These are phyloP conservation scores for Canis aureus DNA, from an alignment of 2,113 vertebrate genomes.

Conservation along the genomic window DNA sequence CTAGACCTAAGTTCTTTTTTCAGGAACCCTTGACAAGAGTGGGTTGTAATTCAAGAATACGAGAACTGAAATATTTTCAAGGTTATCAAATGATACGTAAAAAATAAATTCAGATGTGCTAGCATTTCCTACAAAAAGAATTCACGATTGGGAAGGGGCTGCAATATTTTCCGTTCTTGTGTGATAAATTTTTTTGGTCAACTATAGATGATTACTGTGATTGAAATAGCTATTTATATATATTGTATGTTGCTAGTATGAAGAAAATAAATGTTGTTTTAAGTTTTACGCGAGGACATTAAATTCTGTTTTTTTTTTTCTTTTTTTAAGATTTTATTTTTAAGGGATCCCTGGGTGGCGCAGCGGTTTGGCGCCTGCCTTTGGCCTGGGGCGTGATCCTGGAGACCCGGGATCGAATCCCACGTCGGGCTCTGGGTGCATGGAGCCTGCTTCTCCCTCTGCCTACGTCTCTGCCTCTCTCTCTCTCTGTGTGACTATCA, in stretches of 20 bases:
- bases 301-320: background rate
- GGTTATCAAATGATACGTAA: constrained; percentile 19
- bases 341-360: no score
- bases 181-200: background rate
- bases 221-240: background rate
- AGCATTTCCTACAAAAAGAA: constrained; percentile 16
- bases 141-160: background rate
- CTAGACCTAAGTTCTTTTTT: background rate
- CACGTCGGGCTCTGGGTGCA: no score
- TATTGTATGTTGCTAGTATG: background rate
- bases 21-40: constrained; percentile 40
- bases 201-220: background rate
- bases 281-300: constrained; percentile 31
- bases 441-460: no score
- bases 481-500: no score
- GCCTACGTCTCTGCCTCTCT: no score
- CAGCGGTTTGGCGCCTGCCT: no score
- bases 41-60: constrained; percentile 13
- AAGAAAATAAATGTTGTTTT: background rate
- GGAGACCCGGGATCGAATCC: no score
- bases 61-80: constrained; percentile 56
- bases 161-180: background rate
- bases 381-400: no score
- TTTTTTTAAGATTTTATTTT: background rate
- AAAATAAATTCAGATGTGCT: background rate